These are phyloP conservation scores for Petrocephalus schoutedeni DNA, from an alignment of 2,797 vertebrate genomes.

Conservation along the genomic window DNA sequence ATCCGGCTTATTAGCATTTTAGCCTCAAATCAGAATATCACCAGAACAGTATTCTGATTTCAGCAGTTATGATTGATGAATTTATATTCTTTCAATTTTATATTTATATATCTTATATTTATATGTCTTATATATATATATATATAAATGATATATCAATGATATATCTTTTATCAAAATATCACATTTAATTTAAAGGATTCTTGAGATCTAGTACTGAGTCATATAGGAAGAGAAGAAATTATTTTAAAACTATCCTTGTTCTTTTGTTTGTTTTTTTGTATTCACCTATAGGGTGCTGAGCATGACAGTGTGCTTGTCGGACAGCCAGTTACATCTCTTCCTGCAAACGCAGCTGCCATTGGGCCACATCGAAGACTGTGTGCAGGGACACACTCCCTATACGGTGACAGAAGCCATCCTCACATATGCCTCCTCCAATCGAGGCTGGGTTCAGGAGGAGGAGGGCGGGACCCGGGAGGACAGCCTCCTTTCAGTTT, in stretches of 20 bases:
- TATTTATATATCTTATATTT: too few species aligned
- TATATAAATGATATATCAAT: too few species aligned
- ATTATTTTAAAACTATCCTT: not conserved
- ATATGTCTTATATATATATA: too few species aligned
- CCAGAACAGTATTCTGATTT: not conserved
- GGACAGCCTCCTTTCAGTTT: slow-evolving; percentile 46
- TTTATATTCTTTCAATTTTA: not conserved
- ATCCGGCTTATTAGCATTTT: not conserved
- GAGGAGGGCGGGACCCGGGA: slow-evolving; percentile 58
- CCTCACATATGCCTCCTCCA: slow-evolving; percentile 83
- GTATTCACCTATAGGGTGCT: slow-evolving; percentile 64
- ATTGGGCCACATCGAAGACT: slow-evolving; percentile 80
- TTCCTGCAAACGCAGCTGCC: slow-evolving; percentile 96
- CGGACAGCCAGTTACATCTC: slow-evolving; percentile 93
- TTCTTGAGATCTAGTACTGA: not conserved
- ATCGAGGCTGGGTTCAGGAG: slow-evolving; percentile 74
- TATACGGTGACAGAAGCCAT: slow-evolving; percentile 83
- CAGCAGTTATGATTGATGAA: not conserved
- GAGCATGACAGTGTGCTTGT: slow-evolving; percentile 89
- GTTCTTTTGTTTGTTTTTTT: not conserved
- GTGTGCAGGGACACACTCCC: slow-evolving; percentile 79
- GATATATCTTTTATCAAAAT: not conserved
- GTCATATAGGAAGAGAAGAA: not conserved
- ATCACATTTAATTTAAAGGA: not conserved
- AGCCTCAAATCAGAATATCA: not conserved